Evolutionary conservation across 2,888 invertebrate species (phyloP), one percentile per base, ranked within the genome.

Genomic region (Himalopsyche kuldschensis): DNA sequence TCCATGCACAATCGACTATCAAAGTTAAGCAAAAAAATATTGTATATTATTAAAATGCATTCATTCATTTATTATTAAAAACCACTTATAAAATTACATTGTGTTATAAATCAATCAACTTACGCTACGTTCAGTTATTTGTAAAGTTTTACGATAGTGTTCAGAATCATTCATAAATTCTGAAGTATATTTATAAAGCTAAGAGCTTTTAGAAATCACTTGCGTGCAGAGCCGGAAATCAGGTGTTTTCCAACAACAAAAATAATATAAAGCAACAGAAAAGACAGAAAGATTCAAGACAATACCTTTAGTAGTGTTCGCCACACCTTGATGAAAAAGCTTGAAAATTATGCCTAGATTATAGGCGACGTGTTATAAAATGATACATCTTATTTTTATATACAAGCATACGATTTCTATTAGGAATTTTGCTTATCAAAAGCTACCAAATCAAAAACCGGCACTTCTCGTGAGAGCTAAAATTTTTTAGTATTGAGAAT

Each of bases 291-390:
- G 77, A 83, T 81, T 41, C 82, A 31, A 82, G 80, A 85, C 85
- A 85, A 85, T 85, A 47, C 76, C 82, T 84, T 82, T 75, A 81
- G 77, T 83, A 85, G 85, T 81, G 82, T 76, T 63, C 81, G 80
- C 82, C 85, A 85, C 85, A 85, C 85, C 85, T 85, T 85, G 82
- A 83, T 85, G 85, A 85, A 85, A 85, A 84, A 85, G 84, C 84
- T 83, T 79, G 77, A 75, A 78, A 85, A 84, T 85, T 85, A 82
- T 82, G 79, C 84, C 81, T 55, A 85, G 35, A 55, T 10, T 75
- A 76, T n/a, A 82, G 75, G 31, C 79, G 24, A 79, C 75, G 35
- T 41, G 41, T 15, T 41, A 41, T 41, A 3, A 41, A 41, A 41
- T 41, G 41, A 11, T 41, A 15, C 41, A 15, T 15, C 15, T 41